phyloP scores from a whole-genome alignment of 2,797 vertebrate species.

The Neopelma chrysocephalum region DNA sequence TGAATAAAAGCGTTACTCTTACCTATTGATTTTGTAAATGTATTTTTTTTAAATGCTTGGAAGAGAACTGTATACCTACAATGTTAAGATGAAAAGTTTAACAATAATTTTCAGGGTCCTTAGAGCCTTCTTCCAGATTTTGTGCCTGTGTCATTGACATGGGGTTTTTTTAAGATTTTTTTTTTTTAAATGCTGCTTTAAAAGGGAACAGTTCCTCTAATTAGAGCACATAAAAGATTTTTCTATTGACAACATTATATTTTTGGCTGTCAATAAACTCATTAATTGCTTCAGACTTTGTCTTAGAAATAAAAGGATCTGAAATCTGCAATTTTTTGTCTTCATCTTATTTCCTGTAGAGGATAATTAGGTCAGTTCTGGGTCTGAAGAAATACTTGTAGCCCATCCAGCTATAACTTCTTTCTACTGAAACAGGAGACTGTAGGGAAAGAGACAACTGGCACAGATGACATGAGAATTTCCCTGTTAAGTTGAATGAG shows the following conservation, averaged over 20 bases:
- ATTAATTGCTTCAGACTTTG: slow-evolving; percentile 15
- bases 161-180: background rate
- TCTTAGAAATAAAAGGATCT: background rate
- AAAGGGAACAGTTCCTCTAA: slow-evolving; percentile 2
- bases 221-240: slow-evolving; percentile 10
- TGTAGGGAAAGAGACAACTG: background rate
- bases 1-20: background rate
- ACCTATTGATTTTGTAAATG: background rate
- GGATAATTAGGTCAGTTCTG: background rate
- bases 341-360: background rate
- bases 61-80: background rate
- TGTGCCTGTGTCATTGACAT: background rate
- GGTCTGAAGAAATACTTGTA: background rate
- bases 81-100: background rate
- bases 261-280: slow-evolving; percentile 36
- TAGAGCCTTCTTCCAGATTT: background rate
- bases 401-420: background rate
- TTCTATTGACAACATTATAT: slow-evolving; percentile 14
- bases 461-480: background rate
- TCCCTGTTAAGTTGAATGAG: background rate
- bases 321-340: background rate
- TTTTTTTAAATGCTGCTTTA: background rate
- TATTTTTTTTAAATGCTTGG: background rate
- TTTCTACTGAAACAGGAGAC: background rate
- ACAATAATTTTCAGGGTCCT: background rate